phyloP scores from a whole-genome alignment of 1,140 invertebrate genomes.

The Polyergus mexicanus region DNA sequence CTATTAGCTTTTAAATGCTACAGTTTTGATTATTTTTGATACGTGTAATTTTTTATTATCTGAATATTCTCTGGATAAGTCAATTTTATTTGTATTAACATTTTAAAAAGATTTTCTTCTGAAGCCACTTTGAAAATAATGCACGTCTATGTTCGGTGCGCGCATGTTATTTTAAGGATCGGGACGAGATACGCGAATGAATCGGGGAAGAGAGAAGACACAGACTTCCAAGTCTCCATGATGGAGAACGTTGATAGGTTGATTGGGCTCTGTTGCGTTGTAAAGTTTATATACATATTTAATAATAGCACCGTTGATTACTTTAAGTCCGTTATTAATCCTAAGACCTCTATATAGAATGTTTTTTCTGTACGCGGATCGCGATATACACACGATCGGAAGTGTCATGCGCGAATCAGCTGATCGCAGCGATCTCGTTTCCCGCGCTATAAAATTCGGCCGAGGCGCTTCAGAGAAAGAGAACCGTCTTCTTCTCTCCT shows the following conservation, averaged over 20 bases:
- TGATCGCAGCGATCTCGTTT: constrained; percentile 35
- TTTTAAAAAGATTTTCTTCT: background rate
- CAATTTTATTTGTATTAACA: background rate
- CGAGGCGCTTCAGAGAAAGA: constrained; percentile 42
- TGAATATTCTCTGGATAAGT: background rate
- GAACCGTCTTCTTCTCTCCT: background rate
- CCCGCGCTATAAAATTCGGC: constrained; percentile 62
- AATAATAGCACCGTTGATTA: constrained; percentile 79
- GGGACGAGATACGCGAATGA: constrained; percentile 43
- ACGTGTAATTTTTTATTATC: background rate
- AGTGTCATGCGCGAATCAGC: constrained; percentile 8
- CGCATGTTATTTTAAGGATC: constrained; percentile 57
- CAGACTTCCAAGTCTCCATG: constrained; percentile 42
- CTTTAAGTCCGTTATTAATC: constrained; percentile 80
- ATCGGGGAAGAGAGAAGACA: constrained; percentile 15
- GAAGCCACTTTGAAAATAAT: constrained; percentile 28
- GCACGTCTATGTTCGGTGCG: constrained; percentile 64
- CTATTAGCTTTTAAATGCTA: background rate
- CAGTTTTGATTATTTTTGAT: background rate
- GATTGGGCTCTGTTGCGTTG: constrained; percentile 81
- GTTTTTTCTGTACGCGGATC: constrained; percentile 55
- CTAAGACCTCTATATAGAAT: constrained; percentile 75
- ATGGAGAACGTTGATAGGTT: constrained; percentile 28
- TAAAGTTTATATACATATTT: constrained; percentile 81
- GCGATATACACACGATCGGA: constrained; percentile 15